Conservation (phyloP, 2,797 vertebrate genomes). For the Amblyraja radiata region DNA sequence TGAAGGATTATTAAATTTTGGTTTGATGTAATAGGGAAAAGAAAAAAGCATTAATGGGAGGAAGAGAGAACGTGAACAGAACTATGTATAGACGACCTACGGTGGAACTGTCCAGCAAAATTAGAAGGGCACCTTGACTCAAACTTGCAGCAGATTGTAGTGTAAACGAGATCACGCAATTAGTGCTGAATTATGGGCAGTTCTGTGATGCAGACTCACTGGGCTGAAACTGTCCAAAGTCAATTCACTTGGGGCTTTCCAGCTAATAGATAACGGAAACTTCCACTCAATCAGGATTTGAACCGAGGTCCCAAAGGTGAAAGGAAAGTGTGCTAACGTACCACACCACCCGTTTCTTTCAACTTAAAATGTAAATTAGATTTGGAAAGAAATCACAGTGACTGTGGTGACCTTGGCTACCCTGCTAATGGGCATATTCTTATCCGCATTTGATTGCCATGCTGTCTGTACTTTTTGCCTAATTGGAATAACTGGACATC, state of each 20-base stretch:
- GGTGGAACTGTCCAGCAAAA: neutral
- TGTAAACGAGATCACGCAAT: neutral
- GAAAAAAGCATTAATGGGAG: neutral
- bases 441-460: neutral
- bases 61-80: neutral
- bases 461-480: neutral
- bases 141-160: conserved; percentile 7
- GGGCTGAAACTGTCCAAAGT: conserved; percentile 1
- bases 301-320: neutral
- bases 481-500: conserved; percentile 29
- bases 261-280: conserved; percentile 9
- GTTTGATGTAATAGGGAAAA: neutral
- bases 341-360: neutral
- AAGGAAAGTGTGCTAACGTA: neutral
- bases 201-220: neutral
- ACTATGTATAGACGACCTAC: neutral
- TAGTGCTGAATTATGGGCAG: conserved; percentile 10
- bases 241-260: neutral
- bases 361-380: conserved; percentile 21
- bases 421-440: neutral
- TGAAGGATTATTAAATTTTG: neutral
- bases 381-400: too few relatives aligned
- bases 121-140: neutral
- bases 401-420: neutral
- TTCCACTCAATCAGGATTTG: conserved; percentile 8